phyloP scores from a whole-genome alignment of 1,140 invertebrate genomes.

The Octopus sinensis region DNA sequence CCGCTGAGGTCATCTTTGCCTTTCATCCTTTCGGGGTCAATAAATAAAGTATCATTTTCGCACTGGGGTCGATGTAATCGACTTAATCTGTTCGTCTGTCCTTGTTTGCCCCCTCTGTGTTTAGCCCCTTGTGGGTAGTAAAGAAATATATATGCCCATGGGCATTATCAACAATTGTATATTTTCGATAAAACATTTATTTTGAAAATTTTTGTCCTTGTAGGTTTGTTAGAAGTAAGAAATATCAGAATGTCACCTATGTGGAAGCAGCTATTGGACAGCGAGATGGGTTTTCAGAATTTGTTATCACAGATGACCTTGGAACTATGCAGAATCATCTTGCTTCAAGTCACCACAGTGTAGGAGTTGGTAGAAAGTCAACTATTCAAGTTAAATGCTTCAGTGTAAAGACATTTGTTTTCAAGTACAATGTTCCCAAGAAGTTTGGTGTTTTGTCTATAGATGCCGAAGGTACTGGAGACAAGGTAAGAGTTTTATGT shows the following conservation, averaged over 20 bases:
- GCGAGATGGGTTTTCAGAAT: constrained; percentile 29
- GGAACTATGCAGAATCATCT: constrained; percentile 41
- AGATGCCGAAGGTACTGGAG: constrained; percentile 46
- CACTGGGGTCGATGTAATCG: too few species aligned
- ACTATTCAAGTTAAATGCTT: constrained; percentile 35
- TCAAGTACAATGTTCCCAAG: constrained; percentile 35
- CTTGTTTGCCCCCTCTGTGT: too few species aligned
- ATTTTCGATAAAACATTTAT: neutral
- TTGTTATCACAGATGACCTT: constrained; percentile 31
- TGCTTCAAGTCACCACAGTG: neutral
- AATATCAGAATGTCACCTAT: constrained; percentile 34
- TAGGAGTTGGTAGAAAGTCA: neutral
- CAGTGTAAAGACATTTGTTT: constrained; percentile 37
- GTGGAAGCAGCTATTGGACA: constrained; percentile 35
- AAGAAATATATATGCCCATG: too few species aligned
- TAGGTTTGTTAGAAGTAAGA: constrained; percentile 38
- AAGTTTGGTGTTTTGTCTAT: constrained; percentile 46
- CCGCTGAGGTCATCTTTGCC: too few species aligned
- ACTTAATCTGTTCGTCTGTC: too few species aligned
- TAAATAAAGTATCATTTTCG: too few species aligned
- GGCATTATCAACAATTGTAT: neutral
- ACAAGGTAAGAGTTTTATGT: constrained; percentile 29
- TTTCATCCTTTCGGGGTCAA: too few species aligned
- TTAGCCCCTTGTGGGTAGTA: too few species aligned
- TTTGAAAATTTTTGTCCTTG: constrained; percentile 10